These are phyloP conservation scores for Trinorchestia longiramus DNA, from an alignment of 1,140 invertebrate species.

Conservation along the genomic window DNA sequence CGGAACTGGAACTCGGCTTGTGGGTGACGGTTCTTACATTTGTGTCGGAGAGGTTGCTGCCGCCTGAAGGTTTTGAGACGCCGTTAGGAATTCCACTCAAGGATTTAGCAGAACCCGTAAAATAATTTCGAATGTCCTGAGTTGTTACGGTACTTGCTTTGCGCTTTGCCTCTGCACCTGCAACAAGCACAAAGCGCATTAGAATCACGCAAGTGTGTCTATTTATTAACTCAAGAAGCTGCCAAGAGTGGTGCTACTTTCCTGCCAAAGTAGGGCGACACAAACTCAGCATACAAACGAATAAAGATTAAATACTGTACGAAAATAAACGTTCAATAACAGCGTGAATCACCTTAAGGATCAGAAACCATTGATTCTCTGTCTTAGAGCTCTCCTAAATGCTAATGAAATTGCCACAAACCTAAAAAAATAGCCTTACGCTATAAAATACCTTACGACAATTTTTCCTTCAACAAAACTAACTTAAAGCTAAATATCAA, in stretches of 20 bases:
- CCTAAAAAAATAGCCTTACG: no score
- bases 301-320: neutral
- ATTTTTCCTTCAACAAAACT: no score
- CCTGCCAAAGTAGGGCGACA: neutral
- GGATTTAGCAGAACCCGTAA: constrained; percentile 6
- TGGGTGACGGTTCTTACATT: neutral
- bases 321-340: no score
- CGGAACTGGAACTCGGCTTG: neutral
- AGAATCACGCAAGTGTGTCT: neutral
- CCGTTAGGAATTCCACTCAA: neutral
- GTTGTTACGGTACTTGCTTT: neutral
- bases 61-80: neutral
- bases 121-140: neutral
- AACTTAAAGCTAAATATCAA: no score
- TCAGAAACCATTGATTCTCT: no score
- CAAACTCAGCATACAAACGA: neutral
- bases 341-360: no score
- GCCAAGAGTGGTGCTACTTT: neutral
- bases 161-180: neutral
- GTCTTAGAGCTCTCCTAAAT: no score
- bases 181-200: neutral
- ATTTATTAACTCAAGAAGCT: neutral
- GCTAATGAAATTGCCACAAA: no score
- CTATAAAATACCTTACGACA: no score
- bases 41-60: neutral